phyloP scores from a whole-genome alignment of 2,797 vertebrate species.

The Phalloptychus januarius region DNA sequence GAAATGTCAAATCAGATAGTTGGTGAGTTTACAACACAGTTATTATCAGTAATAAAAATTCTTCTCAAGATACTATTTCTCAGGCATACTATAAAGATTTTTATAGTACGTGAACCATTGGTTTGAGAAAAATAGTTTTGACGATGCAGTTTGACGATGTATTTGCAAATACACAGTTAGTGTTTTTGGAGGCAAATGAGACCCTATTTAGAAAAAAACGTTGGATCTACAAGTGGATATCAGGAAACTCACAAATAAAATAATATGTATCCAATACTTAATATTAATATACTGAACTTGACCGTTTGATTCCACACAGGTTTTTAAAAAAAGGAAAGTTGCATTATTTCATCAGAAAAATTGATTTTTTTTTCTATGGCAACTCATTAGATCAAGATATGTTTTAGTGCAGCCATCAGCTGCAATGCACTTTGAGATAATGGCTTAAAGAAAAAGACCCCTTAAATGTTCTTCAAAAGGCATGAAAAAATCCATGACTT shows the following conservation, averaged over 20 bases:
- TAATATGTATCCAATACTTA: background rate
- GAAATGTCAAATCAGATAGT: background rate
- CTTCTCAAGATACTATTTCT: background rate
- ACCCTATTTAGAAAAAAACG: background rate
- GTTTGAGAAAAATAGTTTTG: background rate
- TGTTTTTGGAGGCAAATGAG: background rate
- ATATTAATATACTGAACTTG: background rate
- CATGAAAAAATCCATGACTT: background rate
- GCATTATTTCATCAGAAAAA: background rate
- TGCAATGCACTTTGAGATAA: slow-evolving; percentile 3
- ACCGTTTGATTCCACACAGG: background rate
- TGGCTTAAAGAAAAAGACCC: background rate
- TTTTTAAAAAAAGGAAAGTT: background rate
- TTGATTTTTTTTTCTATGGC: background rate
- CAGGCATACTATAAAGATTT: background rate
- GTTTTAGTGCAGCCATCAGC: background rate
- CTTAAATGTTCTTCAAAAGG: background rate
- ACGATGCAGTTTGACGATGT: background rate
- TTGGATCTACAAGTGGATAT: background rate
- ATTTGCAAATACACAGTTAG: background rate
- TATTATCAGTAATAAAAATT: background rate
- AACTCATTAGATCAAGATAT: background rate
- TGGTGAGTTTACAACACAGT: background rate
- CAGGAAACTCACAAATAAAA: background rate
- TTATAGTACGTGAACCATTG: background rate